Percentiles rank a stretch among this genome's conserved stretches.
phyloP scores from a whole-genome alignment of 2,888 invertebrate species.

The Lasioglossum lativentre region DNA sequence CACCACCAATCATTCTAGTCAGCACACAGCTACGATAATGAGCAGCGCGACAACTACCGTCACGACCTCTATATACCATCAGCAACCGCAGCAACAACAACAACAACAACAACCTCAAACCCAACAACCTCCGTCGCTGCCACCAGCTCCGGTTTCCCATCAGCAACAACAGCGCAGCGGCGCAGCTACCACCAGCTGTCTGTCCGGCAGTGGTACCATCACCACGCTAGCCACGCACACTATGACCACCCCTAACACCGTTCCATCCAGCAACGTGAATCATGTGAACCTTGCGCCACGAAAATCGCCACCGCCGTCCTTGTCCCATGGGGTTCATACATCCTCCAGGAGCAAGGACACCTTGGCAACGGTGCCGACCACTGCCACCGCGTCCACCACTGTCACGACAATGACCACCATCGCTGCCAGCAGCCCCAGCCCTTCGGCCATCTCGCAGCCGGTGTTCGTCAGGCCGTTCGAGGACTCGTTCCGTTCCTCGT shows the following conservation, averaged over 20 bases:
- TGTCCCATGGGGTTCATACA: constrained; percentile 62
- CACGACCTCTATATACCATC: constrained; percentile 69
- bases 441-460: constrained; percentile 71
- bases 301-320: constrained; percentile 71
- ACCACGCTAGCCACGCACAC: constrained; percentile 78
- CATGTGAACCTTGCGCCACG: constrained; percentile 62
- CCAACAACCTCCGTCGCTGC: constrained; percentile 25
- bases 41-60: constrained; percentile 74
- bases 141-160: constrained; percentile 38
- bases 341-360: constrained; percentile 71
- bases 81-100: constrained; percentile 55
- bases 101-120: constrained; percentile 29
- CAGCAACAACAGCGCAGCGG: constrained; percentile 46
- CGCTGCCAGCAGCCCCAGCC: constrained; percentile 16
- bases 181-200: constrained; percentile 84
- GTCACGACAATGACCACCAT: constrained; percentile 33
- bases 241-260: constrained; percentile 66
- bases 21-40: constrained; percentile 78
- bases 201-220: constrained; percentile 85
- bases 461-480: constrained; percentile 83
- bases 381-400: constrained; percentile 56
- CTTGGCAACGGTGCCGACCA: constrained; percentile 39
- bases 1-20: constrained; percentile 82
- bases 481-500: constrained; percentile 81
- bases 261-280: constrained; percentile 64